These are phyloP conservation scores for Platycheirus rosarum DNA, from an alignment of 2,888 invertebrate genomes.

Conservation along the genomic window DNA sequence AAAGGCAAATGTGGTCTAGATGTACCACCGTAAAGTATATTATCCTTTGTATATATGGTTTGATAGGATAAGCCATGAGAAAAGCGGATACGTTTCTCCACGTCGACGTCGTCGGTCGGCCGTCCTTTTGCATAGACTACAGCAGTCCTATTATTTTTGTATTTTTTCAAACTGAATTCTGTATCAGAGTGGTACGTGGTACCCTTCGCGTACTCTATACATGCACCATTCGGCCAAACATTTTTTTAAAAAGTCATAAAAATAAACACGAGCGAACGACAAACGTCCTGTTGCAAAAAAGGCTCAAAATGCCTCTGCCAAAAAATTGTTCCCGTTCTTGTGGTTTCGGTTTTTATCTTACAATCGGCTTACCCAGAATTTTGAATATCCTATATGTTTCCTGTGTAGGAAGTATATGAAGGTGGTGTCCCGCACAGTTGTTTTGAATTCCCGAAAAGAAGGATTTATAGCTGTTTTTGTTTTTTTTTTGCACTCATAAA, in stretches of 20 bases:
- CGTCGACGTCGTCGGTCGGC: too few relatives aligned
- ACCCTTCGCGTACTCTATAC: constrained; percentile 1
- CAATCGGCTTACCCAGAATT: constrained; percentile 69
- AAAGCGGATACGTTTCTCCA: constrained; percentile 47
- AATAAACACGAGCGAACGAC: constrained; percentile 11
- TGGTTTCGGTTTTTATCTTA: constrained; percentile 66
- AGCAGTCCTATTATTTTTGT: constrained; percentile 8
- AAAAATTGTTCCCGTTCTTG: constrained; percentile 61
- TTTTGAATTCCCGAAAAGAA: constrained; percentile 34
- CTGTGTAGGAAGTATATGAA: constrained; percentile 10
- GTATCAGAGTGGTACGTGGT: constrained; percentile 1
- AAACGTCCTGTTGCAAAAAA: too few relatives aligned
- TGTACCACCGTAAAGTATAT: constrained; percentile 33
- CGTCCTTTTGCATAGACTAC: constrained; percentile 40
- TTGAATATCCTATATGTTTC: constrained; percentile 28
- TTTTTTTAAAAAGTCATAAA: constrained; percentile 31
- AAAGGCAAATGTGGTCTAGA: constrained; percentile 38
- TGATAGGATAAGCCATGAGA: constrained; percentile 50
- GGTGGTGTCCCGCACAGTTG: constrained; percentile 40
- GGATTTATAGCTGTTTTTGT: constrained; percentile 18
- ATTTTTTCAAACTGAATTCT: constrained; percentile 2
- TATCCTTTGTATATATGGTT: constrained; percentile 30
- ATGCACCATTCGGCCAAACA: constrained; percentile 46
- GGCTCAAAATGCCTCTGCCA: constrained; percentile 58
- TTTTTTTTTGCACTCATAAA: not conserved